Percentiles rank a stretch among this genome's conserved stretches.
phyloP scores from a whole-genome alignment of 2,888 invertebrate genomes.

The Glomeris marginata region DNA sequence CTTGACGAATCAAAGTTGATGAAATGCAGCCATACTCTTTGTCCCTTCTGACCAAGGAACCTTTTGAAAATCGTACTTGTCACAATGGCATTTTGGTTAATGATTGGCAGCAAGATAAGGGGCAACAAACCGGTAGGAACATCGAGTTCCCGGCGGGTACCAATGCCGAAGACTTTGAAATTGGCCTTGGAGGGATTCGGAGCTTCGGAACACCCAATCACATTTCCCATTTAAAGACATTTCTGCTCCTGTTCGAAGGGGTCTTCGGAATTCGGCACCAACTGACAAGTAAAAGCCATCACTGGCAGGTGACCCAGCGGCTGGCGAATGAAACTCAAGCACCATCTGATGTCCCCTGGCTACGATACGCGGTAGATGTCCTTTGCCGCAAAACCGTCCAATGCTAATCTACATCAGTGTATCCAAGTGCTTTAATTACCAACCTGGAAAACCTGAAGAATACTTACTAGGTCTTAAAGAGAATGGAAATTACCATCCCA shows the following conservation, averaged over 20 bases:
- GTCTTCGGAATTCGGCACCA: slow-evolving; percentile 8
- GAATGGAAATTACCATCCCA: not conserved
- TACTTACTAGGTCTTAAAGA: not conserved
- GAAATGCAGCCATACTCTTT: slow-evolving; percentile 14
- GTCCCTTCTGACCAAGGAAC: slow-evolving; percentile 3
- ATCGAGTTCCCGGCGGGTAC: slow-evolving; percentile 15
- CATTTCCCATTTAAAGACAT: slow-evolving; percentile 3
- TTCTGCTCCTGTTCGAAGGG: slow-evolving; percentile 2
- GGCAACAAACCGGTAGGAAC: slow-evolving; percentile 10
- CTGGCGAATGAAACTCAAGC: slow-evolving; percentile 13
- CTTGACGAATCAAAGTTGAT: slow-evolving; percentile 10
- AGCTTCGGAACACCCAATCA: slow-evolving; percentile 11
- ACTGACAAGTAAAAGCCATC: slow-evolving; percentile 15
- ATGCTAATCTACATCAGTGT: not conserved
- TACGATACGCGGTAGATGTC: slow-evolving; percentile 15
- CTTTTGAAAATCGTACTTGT: too few relatives aligned
- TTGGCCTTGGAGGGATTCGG: slow-evolving; percentile 10
- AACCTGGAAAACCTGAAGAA: too few relatives aligned
- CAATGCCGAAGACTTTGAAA: slow-evolving; percentile 16
- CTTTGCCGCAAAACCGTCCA: slow-evolving; percentile 15
- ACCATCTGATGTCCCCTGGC: slow-evolving; percentile 11
- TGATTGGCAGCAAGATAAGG: not conserved
- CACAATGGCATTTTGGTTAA: too few relatives aligned
- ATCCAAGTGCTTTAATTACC: too few relatives aligned
- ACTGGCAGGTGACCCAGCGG: slow-evolving; percentile 13